phyloP scores from a whole-genome alignment of 2,113 vertebrate species.

The Nestor notabilis region DNA sequence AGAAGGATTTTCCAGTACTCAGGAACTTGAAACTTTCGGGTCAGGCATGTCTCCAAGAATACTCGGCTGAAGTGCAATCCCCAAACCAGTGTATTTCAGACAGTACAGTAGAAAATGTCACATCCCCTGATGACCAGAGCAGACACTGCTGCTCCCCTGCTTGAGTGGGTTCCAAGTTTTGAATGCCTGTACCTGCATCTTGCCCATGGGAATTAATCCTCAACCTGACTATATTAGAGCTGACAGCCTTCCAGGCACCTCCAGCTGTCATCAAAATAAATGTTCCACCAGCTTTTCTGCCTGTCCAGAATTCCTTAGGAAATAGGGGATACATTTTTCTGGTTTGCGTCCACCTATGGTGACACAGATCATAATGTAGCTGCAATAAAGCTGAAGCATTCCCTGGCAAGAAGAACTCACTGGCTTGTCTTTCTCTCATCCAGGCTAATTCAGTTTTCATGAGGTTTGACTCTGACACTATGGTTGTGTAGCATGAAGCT shows the following conservation, averaged over 20 bases:
- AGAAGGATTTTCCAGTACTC: not conserved
- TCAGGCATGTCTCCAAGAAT: not conserved
- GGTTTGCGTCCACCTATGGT: not conserved
- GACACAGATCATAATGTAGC: not conserved
- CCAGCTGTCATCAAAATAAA: constrained; percentile 59
- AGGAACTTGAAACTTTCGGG: not conserved
- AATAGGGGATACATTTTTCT: not conserved
- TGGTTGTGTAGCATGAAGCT: not conserved
- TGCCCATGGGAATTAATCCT: constrained; percentile 35
- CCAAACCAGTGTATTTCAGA: not conserved
- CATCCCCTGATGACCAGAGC: constrained; percentile 1
- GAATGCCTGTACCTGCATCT: constrained; percentile 12
- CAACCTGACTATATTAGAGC: constrained; percentile 19
- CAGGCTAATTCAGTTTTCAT: not conserved
- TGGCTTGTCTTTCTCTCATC: not conserved
- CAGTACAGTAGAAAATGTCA: not conserved
- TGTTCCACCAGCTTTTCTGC: not conserved
- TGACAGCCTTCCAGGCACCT: constrained; percentile 40
- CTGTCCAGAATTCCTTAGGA: not conserved
- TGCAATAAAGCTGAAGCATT: not conserved
- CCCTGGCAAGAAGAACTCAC: not conserved
- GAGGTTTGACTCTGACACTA: not conserved
- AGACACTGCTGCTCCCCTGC: not conserved
- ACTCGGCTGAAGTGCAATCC: not conserved
- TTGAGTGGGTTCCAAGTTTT: constrained; percentile 32